Conservation (phyloP, 2,797 vertebrate species). For the Myiothlypis coronata region DNA sequence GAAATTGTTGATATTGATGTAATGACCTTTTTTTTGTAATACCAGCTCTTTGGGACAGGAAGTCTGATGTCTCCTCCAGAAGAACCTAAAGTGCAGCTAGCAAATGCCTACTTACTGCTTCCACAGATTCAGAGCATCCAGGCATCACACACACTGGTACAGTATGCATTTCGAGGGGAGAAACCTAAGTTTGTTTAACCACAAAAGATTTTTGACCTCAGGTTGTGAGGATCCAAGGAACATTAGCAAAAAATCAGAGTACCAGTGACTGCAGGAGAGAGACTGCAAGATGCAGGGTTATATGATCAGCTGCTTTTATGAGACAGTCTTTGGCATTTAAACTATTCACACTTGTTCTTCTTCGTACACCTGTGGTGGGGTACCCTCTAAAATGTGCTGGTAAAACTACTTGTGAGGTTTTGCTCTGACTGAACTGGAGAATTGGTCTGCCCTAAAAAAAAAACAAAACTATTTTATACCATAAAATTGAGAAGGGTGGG, state of each 20-base stretch:
- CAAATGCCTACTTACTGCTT: slow-evolving; percentile 81
- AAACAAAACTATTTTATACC: background rate
- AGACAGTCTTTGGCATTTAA: background rate
- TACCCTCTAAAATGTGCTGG: background rate
- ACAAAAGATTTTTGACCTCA: background rate
- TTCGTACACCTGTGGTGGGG: background rate
- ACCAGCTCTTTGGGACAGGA: slow-evolving; percentile 90
- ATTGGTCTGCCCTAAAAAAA: background rate
- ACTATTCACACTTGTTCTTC: background rate
- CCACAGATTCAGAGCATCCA: slow-evolving; percentile 92
- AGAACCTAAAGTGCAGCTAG: slow-evolving; percentile 78
- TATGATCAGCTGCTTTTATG: background rate
- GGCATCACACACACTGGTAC: slow-evolving; percentile 90
- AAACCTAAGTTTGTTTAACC: background rate
- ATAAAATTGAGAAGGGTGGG: background rate
- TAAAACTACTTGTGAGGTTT: background rate
- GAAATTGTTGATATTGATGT: background rate
- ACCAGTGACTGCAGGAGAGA: background rate
- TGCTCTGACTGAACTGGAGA: background rate
- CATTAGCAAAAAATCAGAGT: background rate
- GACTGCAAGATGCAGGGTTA: background rate
- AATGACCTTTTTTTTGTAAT: background rate
- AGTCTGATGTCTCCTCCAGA: slow-evolving; percentile 74
- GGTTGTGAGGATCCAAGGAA: background rate
- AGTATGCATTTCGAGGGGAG: background rate